Evolutionary conservation across 2,888 invertebrate species (phyloP).

Genomic region (Callyntrura sp.): DNA sequence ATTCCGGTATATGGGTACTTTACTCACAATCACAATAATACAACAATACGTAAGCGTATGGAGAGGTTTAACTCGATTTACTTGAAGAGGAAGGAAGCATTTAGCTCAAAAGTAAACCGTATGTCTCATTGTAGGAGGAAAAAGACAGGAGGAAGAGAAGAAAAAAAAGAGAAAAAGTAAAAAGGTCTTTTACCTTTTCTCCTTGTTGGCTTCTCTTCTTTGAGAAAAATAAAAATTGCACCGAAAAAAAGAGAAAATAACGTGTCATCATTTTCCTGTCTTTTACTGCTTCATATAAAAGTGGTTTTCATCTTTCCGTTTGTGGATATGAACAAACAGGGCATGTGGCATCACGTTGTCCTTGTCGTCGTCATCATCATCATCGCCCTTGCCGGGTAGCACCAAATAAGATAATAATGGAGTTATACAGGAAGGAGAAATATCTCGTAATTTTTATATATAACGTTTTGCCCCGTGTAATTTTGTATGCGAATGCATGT

Average conservation of each 20-base stretch:
- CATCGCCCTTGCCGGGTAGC: background rate
- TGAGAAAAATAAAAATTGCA: slow-evolving; percentile 26
- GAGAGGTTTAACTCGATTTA: slow-evolving; percentile 71
- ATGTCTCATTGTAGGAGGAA: slow-evolving; percentile 37
- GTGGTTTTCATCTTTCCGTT: slow-evolving; percentile 43
- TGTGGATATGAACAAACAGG: slow-evolving; percentile 45
- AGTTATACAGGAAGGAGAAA: background rate
- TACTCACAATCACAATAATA: background rate
- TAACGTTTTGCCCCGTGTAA: background rate
- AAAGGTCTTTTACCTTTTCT: slow-evolving; percentile 60
- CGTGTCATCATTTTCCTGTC: slow-evolving; percentile 72
- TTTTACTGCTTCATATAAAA: slow-evolving; percentile 3
- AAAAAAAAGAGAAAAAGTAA: slow-evolving; percentile 24
- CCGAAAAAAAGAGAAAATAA: slow-evolving; percentile 56
- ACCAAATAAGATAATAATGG: background rate
- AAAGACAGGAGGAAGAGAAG: no score
- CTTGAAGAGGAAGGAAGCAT: slow-evolving; percentile 76
- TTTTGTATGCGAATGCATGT: no score
- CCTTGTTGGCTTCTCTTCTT: slow-evolving; percentile 53
- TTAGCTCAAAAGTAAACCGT: slow-evolving; percentile 68
- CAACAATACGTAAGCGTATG: slow-evolving; percentile 21
- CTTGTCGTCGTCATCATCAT: no score
- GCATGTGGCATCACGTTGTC: no score
- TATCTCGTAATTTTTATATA: slow-evolving; percentile 39
- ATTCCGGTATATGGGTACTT: background rate